Conservation (phyloP, 2,113 vertebrate genomes). For the Anthoscopus minutus region DNA sequence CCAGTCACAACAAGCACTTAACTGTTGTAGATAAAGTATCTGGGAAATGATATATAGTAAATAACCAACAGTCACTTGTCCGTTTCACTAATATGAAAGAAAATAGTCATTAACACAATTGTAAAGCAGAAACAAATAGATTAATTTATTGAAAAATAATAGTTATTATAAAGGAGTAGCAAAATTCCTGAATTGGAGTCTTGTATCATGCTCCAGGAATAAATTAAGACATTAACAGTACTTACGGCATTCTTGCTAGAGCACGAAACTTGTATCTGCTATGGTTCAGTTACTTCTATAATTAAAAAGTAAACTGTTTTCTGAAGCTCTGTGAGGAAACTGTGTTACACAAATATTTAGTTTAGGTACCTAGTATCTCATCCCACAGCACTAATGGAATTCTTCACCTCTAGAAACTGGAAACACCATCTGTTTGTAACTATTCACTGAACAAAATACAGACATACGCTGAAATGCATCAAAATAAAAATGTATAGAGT, state of each 20-base stretch:
- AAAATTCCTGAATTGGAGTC: background rate
- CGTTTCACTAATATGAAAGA: background rate
- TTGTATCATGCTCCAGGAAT: background rate
- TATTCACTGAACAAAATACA: background rate
- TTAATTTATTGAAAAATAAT: background rate
- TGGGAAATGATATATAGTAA: background rate
- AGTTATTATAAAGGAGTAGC: background rate
- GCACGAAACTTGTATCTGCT: background rate
- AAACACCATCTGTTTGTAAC: background rate
- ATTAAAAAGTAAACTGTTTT: constrained; percentile 22
- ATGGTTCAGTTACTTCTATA: background rate
- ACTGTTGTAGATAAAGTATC: background rate
- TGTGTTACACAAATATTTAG: background rate
- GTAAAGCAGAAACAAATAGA: background rate
- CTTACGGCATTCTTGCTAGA: background rate
- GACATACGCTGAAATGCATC: background rate
- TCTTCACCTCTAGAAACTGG: background rate
- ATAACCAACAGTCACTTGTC: background rate
- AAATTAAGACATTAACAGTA: background rate
- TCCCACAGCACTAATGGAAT: background rate
- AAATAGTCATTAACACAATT: background rate
- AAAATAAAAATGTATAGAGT: background rate
- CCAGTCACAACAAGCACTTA: constrained; percentile 23
- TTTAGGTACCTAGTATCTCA: background rate
- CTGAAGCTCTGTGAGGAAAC: background rate